These are phyloP conservation scores for Lemur catta DNA, from an alignment of 2,797 vertebrate species.

Conservation along the genomic window DNA sequence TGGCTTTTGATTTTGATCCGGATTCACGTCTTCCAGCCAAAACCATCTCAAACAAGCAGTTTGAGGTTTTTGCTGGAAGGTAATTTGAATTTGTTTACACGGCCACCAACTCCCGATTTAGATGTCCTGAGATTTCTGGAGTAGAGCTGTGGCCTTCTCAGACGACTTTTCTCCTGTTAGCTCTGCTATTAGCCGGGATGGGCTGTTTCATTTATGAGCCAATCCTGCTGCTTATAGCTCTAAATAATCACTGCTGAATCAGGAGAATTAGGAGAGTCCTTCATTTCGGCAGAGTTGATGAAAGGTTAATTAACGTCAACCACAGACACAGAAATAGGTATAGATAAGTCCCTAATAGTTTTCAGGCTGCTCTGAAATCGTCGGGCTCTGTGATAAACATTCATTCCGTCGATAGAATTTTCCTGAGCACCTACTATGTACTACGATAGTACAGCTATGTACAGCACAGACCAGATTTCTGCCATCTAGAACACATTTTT, in stretches of 20 bases:
- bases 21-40: slow-evolving; percentile 53
- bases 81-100: slow-evolving; percentile 73
- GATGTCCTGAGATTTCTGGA: slow-evolving; percentile 58
- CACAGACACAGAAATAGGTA: background rate
- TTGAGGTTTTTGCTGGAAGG: slow-evolving; percentile 73
- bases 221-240: slow-evolving; percentile 9
- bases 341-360: background rate
- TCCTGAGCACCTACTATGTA: background rate
- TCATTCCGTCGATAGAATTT: background rate
- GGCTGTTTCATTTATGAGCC: slow-evolving; percentile 54
- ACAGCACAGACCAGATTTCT: background rate
- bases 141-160: slow-evolving; percentile 9
- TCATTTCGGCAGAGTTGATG: background rate
- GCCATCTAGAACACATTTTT: background rate
- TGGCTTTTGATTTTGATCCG: slow-evolving; percentile 72
- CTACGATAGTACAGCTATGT: background rate
- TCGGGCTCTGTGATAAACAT: background rate
- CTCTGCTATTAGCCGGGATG: slow-evolving; percentile 29
- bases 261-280: slow-evolving; percentile 10
- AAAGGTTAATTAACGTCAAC: background rate
- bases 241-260: slow-evolving; percentile 47
- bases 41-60: slow-evolving; percentile 70
- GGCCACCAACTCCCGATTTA: slow-evolving; percentile 56
- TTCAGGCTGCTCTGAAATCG: background rate
- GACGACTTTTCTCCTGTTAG: slow-evolving; percentile 40